Base-by-base conservation (phyloP, 2,797 vertebrate species). In the Astyanax mexicanus region DNA sequence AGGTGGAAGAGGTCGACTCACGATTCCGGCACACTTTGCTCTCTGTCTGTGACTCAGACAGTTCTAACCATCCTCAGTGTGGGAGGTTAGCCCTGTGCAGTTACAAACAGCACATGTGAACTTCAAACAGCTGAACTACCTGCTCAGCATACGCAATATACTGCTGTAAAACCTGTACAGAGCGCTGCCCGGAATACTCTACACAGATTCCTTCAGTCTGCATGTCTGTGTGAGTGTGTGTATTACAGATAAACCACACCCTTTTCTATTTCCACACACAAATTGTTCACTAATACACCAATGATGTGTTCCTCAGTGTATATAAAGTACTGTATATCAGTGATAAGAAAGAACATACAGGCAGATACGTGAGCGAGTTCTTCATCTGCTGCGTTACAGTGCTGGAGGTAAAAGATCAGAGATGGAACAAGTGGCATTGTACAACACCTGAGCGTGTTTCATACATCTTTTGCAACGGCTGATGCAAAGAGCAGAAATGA, bases 51-150 rank as follows among this genome's bases (percentile, higher is more conserved):
- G 81, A 87, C 86, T 87, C 80, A 90, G 86, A 86, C 86, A 82
- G 89, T 86, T 92, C 90, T 92, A 91, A 90, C 90, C 88, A 90
- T 91, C 87, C 87, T 88, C 84, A 84, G 80, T 82, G 69, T 15
- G n/a, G 52, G 45, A 7, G 45, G 15, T 38, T 62, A 23, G 15
- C 37, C 51, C 65, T 44, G 37, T 38, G 40, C 86, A 84, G 86
- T 89, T 85, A 89, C 86, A 90, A 87, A 89, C 71, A 84, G 84
- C 81, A 77, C 85, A 90, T 87, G 88, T 87, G 89, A 91, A 90
- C 89, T 86, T 88, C 84, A 78, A 89, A 85, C 87, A 71, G 68
- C 75, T 84, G 29, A 89, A 81, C 83, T 74, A 71, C 65, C 78
- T 67, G 75, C 60, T 62, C 35, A 17, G 54, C 69, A 72, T 72